Conservation (phyloP, 2,888 invertebrate genomes). For the Pristionchus exspectatus region DNA sequence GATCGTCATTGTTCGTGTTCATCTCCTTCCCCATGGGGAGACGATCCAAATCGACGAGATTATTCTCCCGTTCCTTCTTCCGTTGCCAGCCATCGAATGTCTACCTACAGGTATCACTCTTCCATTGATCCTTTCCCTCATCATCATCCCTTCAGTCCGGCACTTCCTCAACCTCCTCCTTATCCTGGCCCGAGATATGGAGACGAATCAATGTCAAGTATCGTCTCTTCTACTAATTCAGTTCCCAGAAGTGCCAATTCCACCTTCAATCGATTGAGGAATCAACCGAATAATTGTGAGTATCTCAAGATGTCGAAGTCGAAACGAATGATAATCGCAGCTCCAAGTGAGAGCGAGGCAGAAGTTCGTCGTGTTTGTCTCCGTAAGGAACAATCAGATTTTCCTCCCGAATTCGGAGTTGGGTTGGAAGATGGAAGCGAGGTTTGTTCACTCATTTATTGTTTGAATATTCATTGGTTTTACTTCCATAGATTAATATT, state of each 20-base stretch:
- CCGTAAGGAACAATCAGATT: conserved; percentile 58
- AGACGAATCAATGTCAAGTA: conserved; percentile 61
- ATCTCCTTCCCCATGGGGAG: conserved; percentile 49
- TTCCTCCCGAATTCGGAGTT: conserved; percentile 56
- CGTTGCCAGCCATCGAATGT: conserved; percentile 31
- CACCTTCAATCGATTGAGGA: conserved; percentile 25
- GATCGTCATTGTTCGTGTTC: conserved; percentile 51
- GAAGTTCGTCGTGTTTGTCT: conserved; percentile 59
- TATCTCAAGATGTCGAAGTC: too few relatives aligned
- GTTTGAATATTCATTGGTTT: not conserved
- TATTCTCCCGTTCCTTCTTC: conserved; percentile 46
- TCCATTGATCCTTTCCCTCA: not conserved
- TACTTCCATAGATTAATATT: not conserved
- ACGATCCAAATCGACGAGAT: not conserved
- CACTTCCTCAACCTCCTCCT: conserved; percentile 62
- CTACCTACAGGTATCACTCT: conserved; percentile 8
- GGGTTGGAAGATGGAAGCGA: conserved; percentile 56
- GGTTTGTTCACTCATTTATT: not conserved
- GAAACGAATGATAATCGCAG: conserved; percentile 20
- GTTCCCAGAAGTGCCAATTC: conserved; percentile 54
- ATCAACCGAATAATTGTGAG: conserved; percentile 63
- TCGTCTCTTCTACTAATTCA: conserved; percentile 67
- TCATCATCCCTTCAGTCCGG: conserved; percentile 52
- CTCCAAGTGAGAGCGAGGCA: conserved; percentile 48
- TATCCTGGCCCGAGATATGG: conserved; percentile 62